phyloP scores from a whole-genome alignment of 2,888 invertebrate species.

The Cylindroiulus punctatus region DNA sequence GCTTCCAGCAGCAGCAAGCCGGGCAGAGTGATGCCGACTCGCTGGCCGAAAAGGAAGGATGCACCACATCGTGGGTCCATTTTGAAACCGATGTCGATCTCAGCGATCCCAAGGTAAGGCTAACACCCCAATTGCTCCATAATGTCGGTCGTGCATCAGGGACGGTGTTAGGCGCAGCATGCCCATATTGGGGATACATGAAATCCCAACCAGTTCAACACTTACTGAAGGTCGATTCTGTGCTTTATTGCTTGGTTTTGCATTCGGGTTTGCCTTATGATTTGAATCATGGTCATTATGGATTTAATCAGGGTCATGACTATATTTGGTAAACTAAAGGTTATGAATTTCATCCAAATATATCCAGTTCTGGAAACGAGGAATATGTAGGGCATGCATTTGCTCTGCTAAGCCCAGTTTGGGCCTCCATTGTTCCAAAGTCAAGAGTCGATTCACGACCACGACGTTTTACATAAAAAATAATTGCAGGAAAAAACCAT shows the following conservation, averaged over 20 bases:
- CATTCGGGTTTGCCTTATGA: not conserved
- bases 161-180: not conserved
- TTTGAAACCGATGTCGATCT: conserved; percentile 81
- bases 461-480: no score
- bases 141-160: not conserved
- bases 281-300: not conserved
- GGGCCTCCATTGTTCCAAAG: no score
- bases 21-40: not conserved
- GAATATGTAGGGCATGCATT: no score
- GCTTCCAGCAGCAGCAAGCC: not conserved
- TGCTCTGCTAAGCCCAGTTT: no score
- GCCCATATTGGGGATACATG: not conserved
- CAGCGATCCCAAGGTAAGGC: conserved; percentile 78
- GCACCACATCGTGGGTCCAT: conserved; percentile 82
- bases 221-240: not conserved
- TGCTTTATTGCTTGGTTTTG: not conserved
- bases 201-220: not conserved
- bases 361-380: no score
- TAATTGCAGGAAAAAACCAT: no score
- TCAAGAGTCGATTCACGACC: no score
- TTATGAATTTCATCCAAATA: no score
- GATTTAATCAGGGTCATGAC: not conserved
- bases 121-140: not conserved
- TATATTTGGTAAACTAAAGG: not conserved
- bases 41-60: conserved; percentile 63